Base-by-base conservation (phyloP, 2,113 vertebrate genomes). In the Theristicus caerulescens region DNA sequence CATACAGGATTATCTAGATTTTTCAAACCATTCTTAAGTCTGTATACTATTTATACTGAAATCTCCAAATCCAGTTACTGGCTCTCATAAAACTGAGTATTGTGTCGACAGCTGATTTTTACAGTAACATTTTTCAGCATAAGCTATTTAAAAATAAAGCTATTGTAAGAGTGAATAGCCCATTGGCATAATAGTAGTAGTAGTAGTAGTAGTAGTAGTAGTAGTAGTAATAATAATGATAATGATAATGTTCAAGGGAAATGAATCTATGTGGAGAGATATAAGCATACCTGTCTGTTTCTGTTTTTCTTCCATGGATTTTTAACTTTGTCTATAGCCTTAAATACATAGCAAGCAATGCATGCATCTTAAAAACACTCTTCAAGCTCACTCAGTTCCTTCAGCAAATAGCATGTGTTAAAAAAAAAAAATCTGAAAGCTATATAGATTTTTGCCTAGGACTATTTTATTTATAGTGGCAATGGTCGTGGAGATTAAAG, bases 51-150 rank as follows among this genome's bases (percentile, higher is more conserved):
- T 94, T 78, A 51, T 91, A 46, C 34, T 34, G 69, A 84, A 93
- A 94, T 96, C 80, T 36, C 24, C 38, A 86, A 96, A 94, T 93
- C 55, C 73, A 79, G 44, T 91, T 96, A 47, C 52, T 79, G 36
- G 34, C 44, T 95, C 69, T 82, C 16, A 18, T 73, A 89, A 93
- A 82, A 71, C 32, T 62, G 67, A 93, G n/a, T 61, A 61, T 84
- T 71, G 21, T 71, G 42, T 64, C 16, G 7, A 65, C 44, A 49
- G 38, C 11, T 79, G 36, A 59, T 81, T 94, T 94, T 95, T 79
- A 38, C 52, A 79, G 57, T 62, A 92, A 83, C 3, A 6, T 90
- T 90, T 92, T 86, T 82, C 36, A 88, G 14, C 21, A 40, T 73
- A 81, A 96, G 11, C n/a, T 82, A 12, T 95, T 91, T 66, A 64